Evolutionary conservation across 2,888 invertebrate genomes (phyloP), one percentile per base, ranked within the genome.

Genomic region (Drosophila greeni): DNA sequence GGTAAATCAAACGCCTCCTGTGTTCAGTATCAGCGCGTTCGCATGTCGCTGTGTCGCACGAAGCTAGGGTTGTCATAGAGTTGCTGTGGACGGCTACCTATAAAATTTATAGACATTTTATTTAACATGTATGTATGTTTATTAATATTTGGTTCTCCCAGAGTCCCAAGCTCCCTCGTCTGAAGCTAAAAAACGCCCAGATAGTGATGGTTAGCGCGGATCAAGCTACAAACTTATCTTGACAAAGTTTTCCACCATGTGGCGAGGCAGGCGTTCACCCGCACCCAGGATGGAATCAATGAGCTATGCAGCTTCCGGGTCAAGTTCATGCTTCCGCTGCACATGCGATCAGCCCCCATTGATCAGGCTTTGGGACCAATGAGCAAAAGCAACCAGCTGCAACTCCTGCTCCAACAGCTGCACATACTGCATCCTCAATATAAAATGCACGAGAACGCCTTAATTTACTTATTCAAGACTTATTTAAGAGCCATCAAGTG

Each of bases 231-330:
- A 33, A 87, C 88, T 31, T 90, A 90, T 81, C 77, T 90, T 48
- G 69, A 71, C n/a, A 85, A 86, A 3, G 82, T 90, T 34, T 86
- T 87, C n/a, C 84, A 86, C 52, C 84, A 88, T 57, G 74, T 89
- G 39, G 74, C 83, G 43, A 82, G 76, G 24, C 80, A 85, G 18
- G 53, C 64, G 36, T 56, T 85, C 1, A 88, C 87, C 42, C 85
- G 89, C 53, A 88, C 90, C 0, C 74, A 90, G n/a, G 89, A 90
- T 73, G 90, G 90, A 9, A 90, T 91, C 31, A 88, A 90, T 53
- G 90, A 91, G 76, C 86, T 90, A 48, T 87, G 88, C 62, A 80
- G 82, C 24, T 86, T 87, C 51, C 71, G 88, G 8, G 89, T 88
- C 0, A 88, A 88, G 54, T 85, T 86, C 29, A 79, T 87, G 56